Percentiles rank a stretch among this genome's conserved stretches.
Conservation (phyloP, 2,888 invertebrate species). For the Rhagonycha fulva region DNA sequence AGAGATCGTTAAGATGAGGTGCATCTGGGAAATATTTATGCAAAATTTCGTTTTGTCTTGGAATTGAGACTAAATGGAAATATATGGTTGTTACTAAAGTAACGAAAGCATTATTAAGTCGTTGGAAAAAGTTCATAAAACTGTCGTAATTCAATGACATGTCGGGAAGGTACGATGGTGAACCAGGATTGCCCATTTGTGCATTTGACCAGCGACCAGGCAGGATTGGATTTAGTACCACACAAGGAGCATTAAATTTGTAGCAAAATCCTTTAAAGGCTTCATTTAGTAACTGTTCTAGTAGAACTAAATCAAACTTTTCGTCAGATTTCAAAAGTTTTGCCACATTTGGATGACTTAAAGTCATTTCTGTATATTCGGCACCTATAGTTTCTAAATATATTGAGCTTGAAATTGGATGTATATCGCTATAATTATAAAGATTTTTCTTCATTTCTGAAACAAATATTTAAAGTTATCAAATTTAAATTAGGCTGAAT, state of each 20-base stretch:
- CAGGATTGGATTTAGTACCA: constrained; percentile 54
- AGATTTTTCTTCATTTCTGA: neutral
- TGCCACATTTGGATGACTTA: constrained; percentile 40
- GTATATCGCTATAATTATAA: neutral
- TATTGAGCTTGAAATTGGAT: neutral
- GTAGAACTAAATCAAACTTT: constrained; percentile 52
- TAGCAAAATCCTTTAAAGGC: constrained; percentile 52
- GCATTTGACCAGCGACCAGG: constrained; percentile 55
- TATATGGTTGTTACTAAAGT: constrained; percentile 27
- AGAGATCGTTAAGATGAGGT: constrained; percentile 34
- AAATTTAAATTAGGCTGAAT: too few relatives aligned
- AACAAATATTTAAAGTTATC: too few relatives aligned
- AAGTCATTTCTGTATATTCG: neutral
- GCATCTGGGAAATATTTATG: constrained; percentile 41
- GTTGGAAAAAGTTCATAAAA: constrained; percentile 58
- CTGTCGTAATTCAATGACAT: constrained; percentile 53
- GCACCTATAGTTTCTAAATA: neutral
- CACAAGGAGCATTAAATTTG: constrained; percentile 49
- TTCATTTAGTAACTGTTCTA: constrained; percentile 58
- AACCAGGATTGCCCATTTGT: constrained; percentile 56
- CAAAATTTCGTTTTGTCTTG: constrained; percentile 34
- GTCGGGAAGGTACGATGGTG: constrained; percentile 59
- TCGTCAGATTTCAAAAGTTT: constrained; percentile 44
- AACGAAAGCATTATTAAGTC: constrained; percentile 58
- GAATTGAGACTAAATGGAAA: constrained; percentile 25